These are phyloP conservation scores for Timandra comae DNA, from an alignment of 2,888 invertebrate genomes.

Conservation along the genomic window DNA sequence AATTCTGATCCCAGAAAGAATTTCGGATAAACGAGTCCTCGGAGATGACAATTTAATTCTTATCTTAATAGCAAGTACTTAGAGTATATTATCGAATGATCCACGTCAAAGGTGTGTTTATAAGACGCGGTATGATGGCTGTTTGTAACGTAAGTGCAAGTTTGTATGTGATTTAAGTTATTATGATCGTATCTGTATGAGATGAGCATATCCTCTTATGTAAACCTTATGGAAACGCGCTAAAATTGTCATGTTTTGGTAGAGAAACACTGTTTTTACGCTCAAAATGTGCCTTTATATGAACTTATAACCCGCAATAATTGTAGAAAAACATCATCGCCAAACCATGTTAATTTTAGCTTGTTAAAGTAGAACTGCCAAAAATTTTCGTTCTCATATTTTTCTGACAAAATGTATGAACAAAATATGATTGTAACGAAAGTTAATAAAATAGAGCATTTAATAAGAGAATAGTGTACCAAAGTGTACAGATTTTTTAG, in stretches of 20 bases:
- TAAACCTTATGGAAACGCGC: slow-evolving; percentile 29
- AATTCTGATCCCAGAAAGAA: too few species aligned
- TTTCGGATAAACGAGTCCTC: too few species aligned
- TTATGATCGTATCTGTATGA: slow-evolving; percentile 10
- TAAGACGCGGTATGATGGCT: too few species aligned
- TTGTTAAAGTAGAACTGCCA: too few species aligned
- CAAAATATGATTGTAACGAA: slow-evolving; percentile 20
- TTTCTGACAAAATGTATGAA: slow-evolving; percentile 26
- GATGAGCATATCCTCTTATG: slow-evolving; percentile 31
- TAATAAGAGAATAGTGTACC: slow-evolving; percentile 32
- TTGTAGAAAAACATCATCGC: too few species aligned
- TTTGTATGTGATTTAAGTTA: slow-evolving; percentile 24
- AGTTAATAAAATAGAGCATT: slow-evolving; percentile 38
- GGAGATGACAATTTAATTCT: too few species aligned
- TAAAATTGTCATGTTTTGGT: slow-evolving; percentile 32
- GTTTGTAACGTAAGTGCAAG: slow-evolving; percentile 36
- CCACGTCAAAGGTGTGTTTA: slow-evolving; percentile 36
- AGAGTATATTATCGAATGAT: too few species aligned
- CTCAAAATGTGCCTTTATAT: slow-evolving; percentile 31
- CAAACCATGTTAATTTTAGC: too few species aligned
- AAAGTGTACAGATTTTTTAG: slow-evolving; percentile 30
- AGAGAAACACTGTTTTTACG: slow-evolving; percentile 7
- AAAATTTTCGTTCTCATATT: slow-evolving; percentile 22
- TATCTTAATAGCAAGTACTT: too few species aligned
- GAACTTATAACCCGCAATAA: slow-evolving; percentile 13